A percentile compares a stretch with the other conserved stretches of the same genome.
phyloP scores from a whole-genome alignment of 2,888 invertebrate species.

The Phanerotoma sp. region DNA sequence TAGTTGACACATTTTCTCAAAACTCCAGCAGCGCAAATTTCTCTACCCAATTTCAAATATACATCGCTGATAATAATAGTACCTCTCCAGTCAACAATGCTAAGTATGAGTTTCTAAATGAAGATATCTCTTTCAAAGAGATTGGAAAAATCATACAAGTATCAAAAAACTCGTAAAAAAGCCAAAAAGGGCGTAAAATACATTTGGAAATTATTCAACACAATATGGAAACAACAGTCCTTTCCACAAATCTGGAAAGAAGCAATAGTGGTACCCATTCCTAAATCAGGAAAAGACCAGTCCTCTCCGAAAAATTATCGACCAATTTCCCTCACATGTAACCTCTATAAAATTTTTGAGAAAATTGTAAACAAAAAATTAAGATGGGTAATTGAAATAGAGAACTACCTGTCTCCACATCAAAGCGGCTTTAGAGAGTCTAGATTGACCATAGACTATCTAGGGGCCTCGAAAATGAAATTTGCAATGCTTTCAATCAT shows the following conservation, averaged over 20 bases:
- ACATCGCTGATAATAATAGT: too few relatives aligned
- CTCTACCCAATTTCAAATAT: too few relatives aligned
- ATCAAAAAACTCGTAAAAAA: constrained; percentile 20
- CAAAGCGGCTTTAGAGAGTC: constrained; percentile 12
- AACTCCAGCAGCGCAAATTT: too few relatives aligned
- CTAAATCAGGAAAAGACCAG: neutral
- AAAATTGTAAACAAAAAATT: constrained; percentile 15
- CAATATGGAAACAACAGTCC: neutral
- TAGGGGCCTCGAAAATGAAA: constrained; percentile 7
- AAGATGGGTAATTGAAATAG: constrained; percentile 11
- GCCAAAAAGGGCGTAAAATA: neutral
- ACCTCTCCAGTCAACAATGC: neutral
- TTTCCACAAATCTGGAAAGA: constrained; percentile 9
- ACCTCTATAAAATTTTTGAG: constrained; percentile 12
- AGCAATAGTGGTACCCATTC: constrained; percentile 7
- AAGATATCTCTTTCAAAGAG: constrained; percentile 4
- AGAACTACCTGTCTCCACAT: too few relatives aligned
- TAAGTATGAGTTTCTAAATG: neutral
- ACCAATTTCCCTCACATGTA: too few relatives aligned
- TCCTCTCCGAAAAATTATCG: too few relatives aligned
- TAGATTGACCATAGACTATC: constrained; percentile 6
- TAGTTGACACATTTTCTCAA: too few relatives aligned
- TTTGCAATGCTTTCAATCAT: constrained; percentile 21
- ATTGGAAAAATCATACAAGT: neutral
- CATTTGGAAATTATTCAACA: constrained; percentile 18